Percentiles rank a stretch among this genome's conserved stretches.
Evolutionary conservation across 2,888 invertebrate genomes (phyloP).

Genomic region (Ormyrus nitidulus): DNA sequence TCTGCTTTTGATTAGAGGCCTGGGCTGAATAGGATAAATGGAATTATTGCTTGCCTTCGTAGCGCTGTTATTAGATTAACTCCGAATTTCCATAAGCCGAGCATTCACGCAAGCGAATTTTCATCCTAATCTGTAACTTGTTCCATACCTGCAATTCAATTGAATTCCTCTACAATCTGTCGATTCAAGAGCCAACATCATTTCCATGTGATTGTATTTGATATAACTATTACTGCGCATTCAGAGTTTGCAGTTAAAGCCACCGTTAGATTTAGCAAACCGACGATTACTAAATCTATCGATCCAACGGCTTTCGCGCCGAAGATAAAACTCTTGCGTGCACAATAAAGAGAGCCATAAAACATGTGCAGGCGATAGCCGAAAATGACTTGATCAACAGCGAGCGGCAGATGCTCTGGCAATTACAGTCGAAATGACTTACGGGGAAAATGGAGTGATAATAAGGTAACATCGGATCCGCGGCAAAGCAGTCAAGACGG

Average conservation of each 20-base stretch:
- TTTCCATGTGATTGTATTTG: conserved; percentile 39
- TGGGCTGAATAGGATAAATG: background rate
- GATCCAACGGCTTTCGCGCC: too few relatives aligned
- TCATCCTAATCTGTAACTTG: conserved; percentile 56
- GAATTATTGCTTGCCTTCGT: conserved; percentile 29
- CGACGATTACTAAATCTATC: too few relatives aligned
- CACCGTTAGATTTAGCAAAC: too few relatives aligned
- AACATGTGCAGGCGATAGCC: too few relatives aligned
- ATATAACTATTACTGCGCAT: conserved; percentile 15
- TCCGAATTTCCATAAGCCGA: conserved; percentile 43
- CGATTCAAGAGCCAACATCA: conserved; percentile 23
- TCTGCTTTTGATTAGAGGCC: conserved; percentile 8
- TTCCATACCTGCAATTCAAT: conserved; percentile 47
- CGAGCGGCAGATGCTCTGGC: background rate
- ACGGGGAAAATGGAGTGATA: background rate
- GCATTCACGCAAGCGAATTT: conserved; percentile 51
- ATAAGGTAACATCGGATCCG: conserved; percentile 10
- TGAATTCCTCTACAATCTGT: conserved; percentile 49
- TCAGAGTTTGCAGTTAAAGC: too few relatives aligned
- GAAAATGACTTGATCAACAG: too few relatives aligned
- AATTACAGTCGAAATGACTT: background rate
- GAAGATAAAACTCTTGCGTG: background rate
- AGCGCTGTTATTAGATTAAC: conserved; percentile 37
- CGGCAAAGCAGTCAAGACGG: conserved; percentile 25
- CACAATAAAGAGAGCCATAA: too few relatives aligned